Conservation (phyloP, 2,797 vertebrate genomes). For the Hypotaenidia philippensis region DNA sequence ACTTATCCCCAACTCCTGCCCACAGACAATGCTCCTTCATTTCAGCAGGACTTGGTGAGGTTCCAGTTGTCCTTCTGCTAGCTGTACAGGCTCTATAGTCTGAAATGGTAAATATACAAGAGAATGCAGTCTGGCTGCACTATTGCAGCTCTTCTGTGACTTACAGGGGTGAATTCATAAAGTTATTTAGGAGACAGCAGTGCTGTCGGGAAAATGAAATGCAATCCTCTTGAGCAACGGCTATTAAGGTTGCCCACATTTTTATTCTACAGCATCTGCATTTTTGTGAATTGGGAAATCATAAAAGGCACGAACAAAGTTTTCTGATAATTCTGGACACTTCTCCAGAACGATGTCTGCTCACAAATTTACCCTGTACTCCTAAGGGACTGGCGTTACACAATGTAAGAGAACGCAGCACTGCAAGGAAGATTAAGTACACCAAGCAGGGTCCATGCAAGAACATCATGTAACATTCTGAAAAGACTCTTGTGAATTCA, state of each 20-base stretch:
- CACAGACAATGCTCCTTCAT: background rate
- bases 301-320: background rate
- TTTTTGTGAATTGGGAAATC: background rate
- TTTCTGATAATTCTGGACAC: background rate
- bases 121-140: background rate
- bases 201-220: background rate
- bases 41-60: background rate
- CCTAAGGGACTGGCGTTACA: background rate
- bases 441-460: background rate
- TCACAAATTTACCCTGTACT: background rate
- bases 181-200: background rate
- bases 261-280: background rate
- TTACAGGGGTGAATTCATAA: background rate
- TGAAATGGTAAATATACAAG: background rate
- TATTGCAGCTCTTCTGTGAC: background rate
- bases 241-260: background rate
- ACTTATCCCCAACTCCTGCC: background rate
- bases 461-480: background rate
- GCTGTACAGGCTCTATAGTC: background rate
- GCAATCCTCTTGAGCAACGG: background rate
- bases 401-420: background rate
- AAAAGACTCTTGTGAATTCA: background rate
- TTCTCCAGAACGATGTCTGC: background rate
- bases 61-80: background rate
- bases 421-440: background rate